Conservation (phyloP, 37 sponge, comb jelly and placozoan species). For the Bolinopsis microptera region DNA sequence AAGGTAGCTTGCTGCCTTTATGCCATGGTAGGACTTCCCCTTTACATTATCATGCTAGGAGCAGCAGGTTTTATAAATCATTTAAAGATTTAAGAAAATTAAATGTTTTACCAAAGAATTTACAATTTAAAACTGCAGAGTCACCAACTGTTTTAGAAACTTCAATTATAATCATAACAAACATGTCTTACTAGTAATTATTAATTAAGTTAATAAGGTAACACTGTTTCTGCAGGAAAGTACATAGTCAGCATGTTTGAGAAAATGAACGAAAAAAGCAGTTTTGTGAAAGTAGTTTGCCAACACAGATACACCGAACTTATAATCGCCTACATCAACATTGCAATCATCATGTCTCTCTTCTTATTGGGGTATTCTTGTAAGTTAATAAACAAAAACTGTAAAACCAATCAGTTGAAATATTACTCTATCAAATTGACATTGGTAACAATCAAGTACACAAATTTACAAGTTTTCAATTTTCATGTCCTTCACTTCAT, state of each 20-base stretch:
- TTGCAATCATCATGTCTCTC: slow-evolving; percentile 7
- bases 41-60: slow-evolving; percentile 39
- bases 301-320: not conserved
- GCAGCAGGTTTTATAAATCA: slow-evolving; percentile 17
- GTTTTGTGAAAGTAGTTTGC: not conserved
- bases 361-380: slow-evolving; percentile 28
- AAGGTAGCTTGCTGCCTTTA: not conserved
- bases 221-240: no score
- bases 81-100: not conserved
- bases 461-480: no score
- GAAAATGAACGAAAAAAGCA: slow-evolving; percentile 30
- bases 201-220: no score
- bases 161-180: no score
- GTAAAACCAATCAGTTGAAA: not conserved
- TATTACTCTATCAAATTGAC: no score
- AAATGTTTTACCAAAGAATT: no score
- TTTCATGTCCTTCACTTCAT: no score
- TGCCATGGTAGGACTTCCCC: slow-evolving; percentile 21
- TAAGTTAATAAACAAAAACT: slow-evolving; percentile 3
- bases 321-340: slow-evolving; percentile 41
- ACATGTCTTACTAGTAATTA: no score
- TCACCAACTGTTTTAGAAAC: no score
- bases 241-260: slow-evolving; percentile 58
- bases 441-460: no score
- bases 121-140: not conserved